Percentiles rank a stretch among this genome's conserved stretches.
Conservation (phyloP, 64 coral and sea anemone species). For the Porites lutea region DNA sequence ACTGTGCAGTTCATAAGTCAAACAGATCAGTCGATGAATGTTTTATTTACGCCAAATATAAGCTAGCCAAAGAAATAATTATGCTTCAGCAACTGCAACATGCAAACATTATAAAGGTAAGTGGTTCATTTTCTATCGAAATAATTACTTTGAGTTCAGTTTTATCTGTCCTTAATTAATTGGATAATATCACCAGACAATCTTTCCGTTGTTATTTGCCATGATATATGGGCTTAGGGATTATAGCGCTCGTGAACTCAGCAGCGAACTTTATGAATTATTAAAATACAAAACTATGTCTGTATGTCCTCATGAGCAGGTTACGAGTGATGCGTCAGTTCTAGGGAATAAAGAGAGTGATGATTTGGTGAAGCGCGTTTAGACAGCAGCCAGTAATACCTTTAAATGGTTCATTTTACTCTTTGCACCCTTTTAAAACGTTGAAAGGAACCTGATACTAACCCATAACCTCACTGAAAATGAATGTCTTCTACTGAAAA, state of each 20-base stretch:
- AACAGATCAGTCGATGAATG: constrained; percentile 62
- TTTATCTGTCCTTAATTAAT: not conserved
- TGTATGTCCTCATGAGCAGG: not conserved
- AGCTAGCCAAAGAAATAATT: constrained; percentile 87
- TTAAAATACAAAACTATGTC: not conserved
- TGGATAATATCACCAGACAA: not conserved
- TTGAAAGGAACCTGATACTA: not conserved
- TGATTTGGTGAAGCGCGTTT: too few species aligned
- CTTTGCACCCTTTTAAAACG: not conserved
- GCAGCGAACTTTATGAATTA: too few species aligned
- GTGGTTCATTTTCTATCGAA: not conserved
- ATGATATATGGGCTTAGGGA: too few species aligned
- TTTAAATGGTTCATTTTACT: not conserved
- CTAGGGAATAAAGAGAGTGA: not conserved
- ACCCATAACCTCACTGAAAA: not conserved
- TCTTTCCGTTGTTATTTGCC: too few species aligned
- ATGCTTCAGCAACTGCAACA: constrained; percentile 80
- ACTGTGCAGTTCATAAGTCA: constrained; percentile 24
- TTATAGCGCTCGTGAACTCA: too few species aligned
- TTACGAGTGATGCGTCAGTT: not conserved
- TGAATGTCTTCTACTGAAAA: not conserved
- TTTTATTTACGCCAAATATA: constrained; percentile 80
- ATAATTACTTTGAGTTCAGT: not conserved
- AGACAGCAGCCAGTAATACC: not conserved
- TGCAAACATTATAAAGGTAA: constrained; percentile 85